Evolutionary conservation across 2,113 vertebrate species (phyloP), one percentile per base, ranked within the genome.

Genomic region (Eulacestoma nigropectus): DNA sequence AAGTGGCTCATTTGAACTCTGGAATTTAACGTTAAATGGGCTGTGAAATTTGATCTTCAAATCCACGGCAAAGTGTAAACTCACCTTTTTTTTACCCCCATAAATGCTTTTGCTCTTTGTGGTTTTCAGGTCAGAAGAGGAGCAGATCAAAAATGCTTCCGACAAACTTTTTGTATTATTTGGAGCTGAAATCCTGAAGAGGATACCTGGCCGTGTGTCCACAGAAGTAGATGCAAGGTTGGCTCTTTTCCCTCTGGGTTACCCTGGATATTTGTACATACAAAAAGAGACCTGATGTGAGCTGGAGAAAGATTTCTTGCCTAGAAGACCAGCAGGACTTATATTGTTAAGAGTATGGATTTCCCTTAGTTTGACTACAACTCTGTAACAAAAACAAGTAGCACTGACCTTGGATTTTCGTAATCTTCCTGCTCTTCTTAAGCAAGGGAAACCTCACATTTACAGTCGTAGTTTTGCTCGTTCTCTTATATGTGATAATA

Each of bases 181-280:
- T 47, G 99, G 99, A 44, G 97, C 98, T 6, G 99, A 99, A 96
- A 99, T 99, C 89, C 94, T 99, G 60, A 99, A 99, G 98, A 99
- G 99, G 96, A 98, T 99, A 88, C 99, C 99, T 7, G 99, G 99
- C 60, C 98, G 99, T 26, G 99, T 99, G 22, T 99, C 99, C 42
- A 99, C 99, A 20, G 99, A 99, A 97, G 99, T 99, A 33, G 99
- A 99, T 37, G 99, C 99, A 80, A 99, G 99, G 99, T 99, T 90
- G 88, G 88, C 23, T 87, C 50, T 81, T 83, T 57, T 89, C 35
- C 39, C 35, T 86, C 84, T 78, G 59, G 23, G 32, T 91, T 78
- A 41, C 53, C 81, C 60, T 82, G 65, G 27, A 33, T 95, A 55
- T 73, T 52, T 85, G 57, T 83, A 57, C 59, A n/a, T 52, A 35